Evolutionary conservation across 2,888 invertebrate species (phyloP).

Genomic region (Drymonia ruficornis): DNA sequence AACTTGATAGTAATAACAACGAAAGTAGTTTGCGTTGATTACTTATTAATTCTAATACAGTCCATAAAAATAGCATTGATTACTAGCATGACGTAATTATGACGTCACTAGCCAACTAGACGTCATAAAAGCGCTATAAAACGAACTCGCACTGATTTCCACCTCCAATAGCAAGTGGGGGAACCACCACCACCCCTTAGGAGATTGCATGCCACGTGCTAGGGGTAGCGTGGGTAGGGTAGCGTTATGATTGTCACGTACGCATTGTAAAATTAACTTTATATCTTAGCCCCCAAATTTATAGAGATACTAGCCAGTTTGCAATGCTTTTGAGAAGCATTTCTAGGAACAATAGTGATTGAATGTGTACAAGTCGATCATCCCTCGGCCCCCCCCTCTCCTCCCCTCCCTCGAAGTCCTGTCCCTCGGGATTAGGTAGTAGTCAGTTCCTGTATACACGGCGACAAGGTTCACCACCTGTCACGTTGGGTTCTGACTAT

Average conservation of each 20-base stretch:
- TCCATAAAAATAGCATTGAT: neutral
- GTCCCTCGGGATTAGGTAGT: no score
- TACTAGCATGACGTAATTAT: neutral
- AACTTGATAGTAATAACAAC: neutral
- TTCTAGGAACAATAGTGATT: no score
- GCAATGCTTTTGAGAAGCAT: no score
- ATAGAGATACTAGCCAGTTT: no score
- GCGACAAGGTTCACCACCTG: no score
- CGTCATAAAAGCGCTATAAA: constrained; percentile 21
- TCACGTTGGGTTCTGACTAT: no score
- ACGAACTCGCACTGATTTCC: constrained; percentile 6
- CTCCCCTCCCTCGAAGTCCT: no score
- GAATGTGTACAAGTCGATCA: no score
- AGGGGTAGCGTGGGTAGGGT: constrained; percentile 14
- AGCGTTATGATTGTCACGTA: constrained; percentile 20
- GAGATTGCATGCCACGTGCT: constrained; percentile 37
- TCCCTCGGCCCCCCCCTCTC: no score
- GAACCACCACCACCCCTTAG: constrained; percentile 23
- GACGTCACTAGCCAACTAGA: constrained; percentile 10
- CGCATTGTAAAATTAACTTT: neutral
- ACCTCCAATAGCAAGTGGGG: constrained; percentile 22
- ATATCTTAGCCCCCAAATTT: no score
- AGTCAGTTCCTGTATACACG: no score
- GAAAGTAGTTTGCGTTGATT: neutral
- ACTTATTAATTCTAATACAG: neutral